Base-by-base conservation (phyloP, 2,888 invertebrate species). In the Stenoptilia bipunctidactyla region DNA sequence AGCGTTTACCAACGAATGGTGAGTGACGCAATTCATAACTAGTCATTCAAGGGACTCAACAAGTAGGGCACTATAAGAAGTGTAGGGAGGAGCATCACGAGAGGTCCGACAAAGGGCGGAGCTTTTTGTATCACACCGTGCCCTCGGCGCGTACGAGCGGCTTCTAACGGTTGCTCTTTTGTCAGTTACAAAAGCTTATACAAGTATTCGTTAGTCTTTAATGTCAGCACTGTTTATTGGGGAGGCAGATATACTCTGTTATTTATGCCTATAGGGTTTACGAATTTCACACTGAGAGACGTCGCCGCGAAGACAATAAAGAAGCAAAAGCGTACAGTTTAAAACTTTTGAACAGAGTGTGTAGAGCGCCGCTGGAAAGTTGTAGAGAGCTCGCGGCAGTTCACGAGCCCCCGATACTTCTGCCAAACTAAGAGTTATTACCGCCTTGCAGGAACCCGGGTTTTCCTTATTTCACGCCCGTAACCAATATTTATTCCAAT, bases 361-460 rank as follows among this genome's bases (percentile, higher is more conserved):
- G 60, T 53, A 50, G 65, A 65, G 58, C 66, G 67, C 66, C 61
- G 54, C 66, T 61, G 54, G 53, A 70, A 79, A 79, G 70, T 82
- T 76, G 63, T 58, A 20, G 63, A 70, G 70, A 66, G 52, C 50
- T 50, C 51, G 55, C 56, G 53, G 58, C 53, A 55, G 48, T 52
- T 56, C 56, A 56, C 49, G 52, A 62, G 30, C n/a, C 9, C 12
- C 30, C 12, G 30, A 30, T n/a, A 20, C 20, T 20, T 20, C 66
- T 70, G 71, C 74, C 76, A 75, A 75, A 75, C 62, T 64, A 67
- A 75, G 75, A 80, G 74, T 77, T 76, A 80, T 80, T 64, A 20
- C 20, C 20, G 20, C 20, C 20, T 20, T 8, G 20, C 20, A 20
- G 20, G n/a, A 20, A 20, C 20, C 20, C 20, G 20, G 20, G 20